A percentile compares a stretch with the other conserved stretches of the same genome.
Evolutionary conservation across 2,797 vertebrate genomes (phyloP).

Genomic region (Picus viridis): DNA sequence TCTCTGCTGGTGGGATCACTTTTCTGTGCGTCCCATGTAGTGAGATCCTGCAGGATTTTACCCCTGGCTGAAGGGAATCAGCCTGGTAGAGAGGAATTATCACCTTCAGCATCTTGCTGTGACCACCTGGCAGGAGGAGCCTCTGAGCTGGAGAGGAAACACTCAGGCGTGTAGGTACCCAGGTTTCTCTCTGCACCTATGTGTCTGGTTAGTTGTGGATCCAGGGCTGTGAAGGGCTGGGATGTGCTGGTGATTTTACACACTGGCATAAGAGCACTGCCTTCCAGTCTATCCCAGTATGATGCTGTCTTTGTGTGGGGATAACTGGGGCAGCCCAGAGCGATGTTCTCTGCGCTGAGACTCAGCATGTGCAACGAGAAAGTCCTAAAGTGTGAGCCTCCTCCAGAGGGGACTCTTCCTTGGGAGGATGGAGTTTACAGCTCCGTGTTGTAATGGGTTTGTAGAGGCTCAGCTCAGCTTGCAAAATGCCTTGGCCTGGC

Average conservation of each 20-base stretch:
- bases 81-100: not conserved
- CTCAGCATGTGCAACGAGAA: not conserved
- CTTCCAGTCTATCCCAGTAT: not conserved
- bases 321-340: not conserved
- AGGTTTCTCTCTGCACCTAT: too few species aligned
- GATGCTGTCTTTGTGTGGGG: not conserved
- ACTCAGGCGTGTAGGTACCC: accelerated
- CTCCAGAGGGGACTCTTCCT: not conserved
- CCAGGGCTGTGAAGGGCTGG: not conserved
- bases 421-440: not conserved
- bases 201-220: too few species aligned
- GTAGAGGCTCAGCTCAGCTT: not conserved
- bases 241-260: accelerated
- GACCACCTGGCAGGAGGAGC: not conserved
- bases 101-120: not conserved
- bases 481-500: accelerated
- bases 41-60: not conserved
- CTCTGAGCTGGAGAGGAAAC: not conserved
- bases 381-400: accelerated
- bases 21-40: accelerated
- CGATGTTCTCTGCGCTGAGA: accelerated
- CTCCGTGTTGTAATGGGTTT: accelerated
- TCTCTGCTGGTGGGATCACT: not conserved
- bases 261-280: not conserved
- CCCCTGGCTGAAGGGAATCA: not conserved